Evolutionary conservation across 2,113 vertebrate genomes (phyloP), one percentile per base, ranked within the genome.

Genomic region (Austrofundulus limnaeus): DNA sequence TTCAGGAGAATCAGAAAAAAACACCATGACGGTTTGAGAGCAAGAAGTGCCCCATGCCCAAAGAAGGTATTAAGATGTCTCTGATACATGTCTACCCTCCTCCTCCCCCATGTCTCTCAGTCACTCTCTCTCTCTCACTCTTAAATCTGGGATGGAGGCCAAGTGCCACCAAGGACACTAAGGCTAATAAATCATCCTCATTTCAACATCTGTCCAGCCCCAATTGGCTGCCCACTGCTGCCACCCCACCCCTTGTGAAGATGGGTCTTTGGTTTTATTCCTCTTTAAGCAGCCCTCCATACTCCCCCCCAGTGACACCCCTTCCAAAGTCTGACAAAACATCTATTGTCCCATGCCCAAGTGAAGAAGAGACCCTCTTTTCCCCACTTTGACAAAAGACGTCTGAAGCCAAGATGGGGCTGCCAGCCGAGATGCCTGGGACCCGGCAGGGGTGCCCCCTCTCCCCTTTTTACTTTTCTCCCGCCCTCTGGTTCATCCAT

Each of bases 351-450:
- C 90, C 42, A 39, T 82, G 92, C 84, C 90, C 91, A 83, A 94
- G 94, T 93, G 95, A 97, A 95, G 96, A 97, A 94, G 95, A 95
- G 92, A 92, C 93, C 92, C 91, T 92, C 91, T 92, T 88, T 89
- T 93, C 88, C 83, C 89, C 81, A 84, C 84, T 78, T 72, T 91
- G 67, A 96, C 95, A 97, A 96, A 95, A 92, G 93, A 92, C 91
- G 91, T 93, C 93, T 91, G 94, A 93, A 94, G 95, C 93, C 92
- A 91, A 92, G 92, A 92, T 92, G 94, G 91, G 93, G 81, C 93
- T 91, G 93, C 93, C 93, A 92, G 87, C 69, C 90, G 90, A 91
- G 95, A 92, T 93, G 94, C 92, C 91, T 90, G 91, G 88, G 88
- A 88, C 95, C 80, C 95, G 45, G 91, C 91, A 47, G 95, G 96